Evolutionary conservation across 2,797 vertebrate species (phyloP).

Genomic region (Myotis findleyi): DNA sequence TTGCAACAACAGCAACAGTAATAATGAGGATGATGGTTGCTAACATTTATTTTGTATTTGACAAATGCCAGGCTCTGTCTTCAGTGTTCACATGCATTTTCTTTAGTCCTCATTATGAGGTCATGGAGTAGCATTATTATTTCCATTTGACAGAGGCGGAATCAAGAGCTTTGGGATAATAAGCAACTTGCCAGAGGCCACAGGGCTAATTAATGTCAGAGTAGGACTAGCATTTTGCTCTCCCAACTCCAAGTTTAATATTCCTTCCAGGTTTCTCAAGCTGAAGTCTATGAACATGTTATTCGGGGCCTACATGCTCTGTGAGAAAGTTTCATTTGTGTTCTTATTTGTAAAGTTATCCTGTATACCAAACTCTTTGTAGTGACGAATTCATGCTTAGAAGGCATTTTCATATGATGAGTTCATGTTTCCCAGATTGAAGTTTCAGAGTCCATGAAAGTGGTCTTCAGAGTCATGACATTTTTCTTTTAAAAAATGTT

Average conservation of each 20-base stretch:
- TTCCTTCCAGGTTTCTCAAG: not conserved
- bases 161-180: not conserved
- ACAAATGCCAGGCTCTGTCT: not conserved
- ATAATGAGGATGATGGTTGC: not conserved
- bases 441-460: not conserved
- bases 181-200: not conserved
- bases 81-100: not conserved
- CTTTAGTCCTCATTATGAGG: not conserved
- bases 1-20: not conserved
- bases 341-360: constrained; percentile 37
- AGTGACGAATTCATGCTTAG: not conserved
- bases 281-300: not conserved
- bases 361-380: not conserved
- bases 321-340: not conserved
- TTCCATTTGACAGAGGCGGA: not conserved
- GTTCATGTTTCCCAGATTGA: not conserved
- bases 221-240: not conserved
- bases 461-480: not conserved
- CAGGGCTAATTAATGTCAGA: not conserved
- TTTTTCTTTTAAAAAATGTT: not conserved
- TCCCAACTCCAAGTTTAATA: not conserved
- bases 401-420: not conserved
- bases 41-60: not conserved
- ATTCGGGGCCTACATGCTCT: not conserved
- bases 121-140: not conserved